Conservation (phyloP, 2,888 invertebrate genomes). For the Pterostichus madidus region DNA sequence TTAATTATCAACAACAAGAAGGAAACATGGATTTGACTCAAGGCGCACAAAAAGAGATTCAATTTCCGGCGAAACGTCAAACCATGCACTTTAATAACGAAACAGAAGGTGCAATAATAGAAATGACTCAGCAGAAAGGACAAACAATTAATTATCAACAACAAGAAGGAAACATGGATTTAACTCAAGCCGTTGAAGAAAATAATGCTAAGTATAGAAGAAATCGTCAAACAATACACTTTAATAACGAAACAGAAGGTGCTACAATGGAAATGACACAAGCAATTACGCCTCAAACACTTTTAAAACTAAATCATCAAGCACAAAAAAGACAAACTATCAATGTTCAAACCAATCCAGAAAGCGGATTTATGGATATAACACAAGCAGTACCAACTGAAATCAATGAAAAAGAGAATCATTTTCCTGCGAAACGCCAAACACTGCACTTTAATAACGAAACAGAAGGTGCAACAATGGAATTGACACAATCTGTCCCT, state of each 20-base stretch:
- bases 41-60: not conserved
- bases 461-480: not conserved
- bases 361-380: not conserved
- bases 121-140: conserved; percentile 10
- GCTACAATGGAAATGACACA: not conserved
- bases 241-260: not conserved
- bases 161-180: not conserved
- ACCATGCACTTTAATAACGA: not conserved
- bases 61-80: too few relatives aligned
- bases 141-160: not conserved
- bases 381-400: too few relatives aligned
- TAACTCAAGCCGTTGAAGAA: not conserved
- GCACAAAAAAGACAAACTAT: not conserved
- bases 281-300: too few relatives aligned
- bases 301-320: too few relatives aligned
- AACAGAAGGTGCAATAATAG: conserved; percentile 4
- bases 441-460: conserved; percentile 38
- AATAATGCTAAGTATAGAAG: not conserved
- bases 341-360: too few relatives aligned
- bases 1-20: not conserved
- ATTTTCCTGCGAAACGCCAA: too few relatives aligned
- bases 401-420: too few relatives aligned
- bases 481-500: not conserved
- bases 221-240: not conserved
- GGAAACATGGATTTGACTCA: not conserved